Percentiles rank a stretch among this genome's conserved stretches.
These are phyloP conservation scores for Dendrocincla tyrannina DNA, from an alignment of 2,797 vertebrate species.

Conservation along the genomic window DNA sequence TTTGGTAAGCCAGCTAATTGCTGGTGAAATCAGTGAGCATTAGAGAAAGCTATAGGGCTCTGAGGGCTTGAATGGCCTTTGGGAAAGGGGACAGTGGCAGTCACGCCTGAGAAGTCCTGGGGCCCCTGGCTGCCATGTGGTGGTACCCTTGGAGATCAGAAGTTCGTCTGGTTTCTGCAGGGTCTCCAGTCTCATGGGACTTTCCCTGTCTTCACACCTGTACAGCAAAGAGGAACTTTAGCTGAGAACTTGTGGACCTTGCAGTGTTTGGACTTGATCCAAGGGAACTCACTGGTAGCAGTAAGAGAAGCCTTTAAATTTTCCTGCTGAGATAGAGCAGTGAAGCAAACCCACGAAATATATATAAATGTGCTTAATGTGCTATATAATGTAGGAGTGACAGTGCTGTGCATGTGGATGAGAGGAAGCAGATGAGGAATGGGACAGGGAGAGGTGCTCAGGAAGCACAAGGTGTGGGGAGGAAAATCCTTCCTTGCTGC, in stretches of 20 bases:
- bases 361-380: fast-evolving
- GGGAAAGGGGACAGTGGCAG: background rate
- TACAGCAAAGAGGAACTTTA: background rate
- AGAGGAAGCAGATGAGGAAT: background rate
- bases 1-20: constrained; percentile 20
- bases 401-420: fast-evolving
- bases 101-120: background rate
- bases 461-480: fast-evolving
- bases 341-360: fast-evolving
- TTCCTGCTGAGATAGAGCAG: background rate
- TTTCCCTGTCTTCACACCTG: background rate
- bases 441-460: background rate
- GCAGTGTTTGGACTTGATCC: background rate
- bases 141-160: background rate
- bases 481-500: background rate
- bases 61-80: background rate
- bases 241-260: background rate
- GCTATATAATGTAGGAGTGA: fast-evolving
- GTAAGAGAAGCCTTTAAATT: background rate
- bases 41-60: background rate
- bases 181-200: background rate
- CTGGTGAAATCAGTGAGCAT: background rate
- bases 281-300: background rate
- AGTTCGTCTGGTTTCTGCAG: background rate
- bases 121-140: background rate